Percentiles rank a stretch among this genome's conserved stretches.
Conservation (phyloP, 92 coral and sea anemone genomes). For the Metridium senile region DNA sequence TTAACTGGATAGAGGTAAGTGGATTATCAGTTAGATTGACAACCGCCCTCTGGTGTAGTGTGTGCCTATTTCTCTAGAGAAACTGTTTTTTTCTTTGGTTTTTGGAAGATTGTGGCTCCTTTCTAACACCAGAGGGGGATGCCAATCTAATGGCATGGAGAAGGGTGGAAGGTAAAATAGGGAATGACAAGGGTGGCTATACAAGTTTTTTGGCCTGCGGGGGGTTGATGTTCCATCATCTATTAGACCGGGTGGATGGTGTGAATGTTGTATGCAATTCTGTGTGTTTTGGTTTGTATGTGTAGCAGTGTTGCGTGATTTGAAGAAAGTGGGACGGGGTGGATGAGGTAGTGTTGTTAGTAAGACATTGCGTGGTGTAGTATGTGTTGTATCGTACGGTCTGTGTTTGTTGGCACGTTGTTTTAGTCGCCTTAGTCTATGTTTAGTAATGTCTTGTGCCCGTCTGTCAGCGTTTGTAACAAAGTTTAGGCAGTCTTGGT, state of each 20-base stretch:
- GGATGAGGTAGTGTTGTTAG: not conserved
- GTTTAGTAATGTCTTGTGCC: not conserved
- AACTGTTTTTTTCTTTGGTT: not conserved
- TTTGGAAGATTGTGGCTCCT: not conserved
- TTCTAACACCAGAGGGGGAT: not conserved
- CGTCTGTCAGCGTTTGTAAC: not conserved
- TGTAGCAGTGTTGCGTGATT: too few relatives aligned
- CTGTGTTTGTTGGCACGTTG: not conserved
- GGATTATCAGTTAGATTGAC: too few relatives aligned
- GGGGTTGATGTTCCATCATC: not conserved
- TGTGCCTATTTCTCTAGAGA: too few relatives aligned
- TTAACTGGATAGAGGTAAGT: not conserved
- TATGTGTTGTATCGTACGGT: not conserved
- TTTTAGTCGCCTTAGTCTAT: not conserved
- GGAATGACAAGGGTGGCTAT: not conserved
- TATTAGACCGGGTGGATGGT: not conserved
- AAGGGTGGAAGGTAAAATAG: not conserved
- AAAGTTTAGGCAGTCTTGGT: not conserved
- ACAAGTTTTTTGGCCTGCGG: not conserved
- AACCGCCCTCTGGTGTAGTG: too few relatives aligned
- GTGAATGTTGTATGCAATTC: not conserved
- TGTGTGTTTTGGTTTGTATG: not conserved
- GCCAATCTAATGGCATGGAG: not conserved
- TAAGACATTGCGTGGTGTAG: not conserved
- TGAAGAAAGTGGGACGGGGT: too few relatives aligned